Conservation (phyloP, 2,113 vertebrate genomes). For the Scopus umbretta region DNA sequence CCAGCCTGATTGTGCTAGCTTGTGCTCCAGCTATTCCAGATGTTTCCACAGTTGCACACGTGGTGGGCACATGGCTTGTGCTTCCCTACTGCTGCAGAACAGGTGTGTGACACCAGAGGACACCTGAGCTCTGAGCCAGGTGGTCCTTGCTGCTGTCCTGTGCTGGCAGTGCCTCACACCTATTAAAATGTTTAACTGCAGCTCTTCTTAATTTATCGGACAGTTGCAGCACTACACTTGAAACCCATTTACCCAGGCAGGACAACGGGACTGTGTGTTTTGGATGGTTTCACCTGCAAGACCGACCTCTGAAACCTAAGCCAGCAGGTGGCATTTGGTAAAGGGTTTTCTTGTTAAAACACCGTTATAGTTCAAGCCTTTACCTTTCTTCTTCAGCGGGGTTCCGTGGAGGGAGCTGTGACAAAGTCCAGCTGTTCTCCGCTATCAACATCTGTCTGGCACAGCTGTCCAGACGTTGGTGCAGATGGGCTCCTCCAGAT, state of each 20-base stretch:
- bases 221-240: rapidly evolving
- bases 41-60: neutral
- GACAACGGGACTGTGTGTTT: rapidly evolving
- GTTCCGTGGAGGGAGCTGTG: rapidly evolving
- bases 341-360: too few species aligned
- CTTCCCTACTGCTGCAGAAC: neutral
- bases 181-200: rapidly evolving
- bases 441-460: neutral
- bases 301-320: too few species aligned
- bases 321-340: rapidly evolving
- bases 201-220: rapidly evolving
- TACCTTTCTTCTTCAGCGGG: rapidly evolving
- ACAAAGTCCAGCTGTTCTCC: neutral
- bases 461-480: neutral
- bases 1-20: neutral
- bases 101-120: neutral
- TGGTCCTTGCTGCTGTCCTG: rapidly evolving
- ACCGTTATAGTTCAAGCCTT: rapidly evolving
- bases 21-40: neutral
- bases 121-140: neutral
- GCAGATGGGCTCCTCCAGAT: neutral
- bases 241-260: rapidly evolving
- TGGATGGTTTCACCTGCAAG: neutral
- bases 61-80: neutral
- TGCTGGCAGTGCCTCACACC: rapidly evolving